Percentiles rank a stretch among this genome's conserved stretches.
These are phyloP conservation scores for Liolophura sinensis DNA, from an alignment of 1,140 invertebrate genomes.

Conservation along the genomic window DNA sequence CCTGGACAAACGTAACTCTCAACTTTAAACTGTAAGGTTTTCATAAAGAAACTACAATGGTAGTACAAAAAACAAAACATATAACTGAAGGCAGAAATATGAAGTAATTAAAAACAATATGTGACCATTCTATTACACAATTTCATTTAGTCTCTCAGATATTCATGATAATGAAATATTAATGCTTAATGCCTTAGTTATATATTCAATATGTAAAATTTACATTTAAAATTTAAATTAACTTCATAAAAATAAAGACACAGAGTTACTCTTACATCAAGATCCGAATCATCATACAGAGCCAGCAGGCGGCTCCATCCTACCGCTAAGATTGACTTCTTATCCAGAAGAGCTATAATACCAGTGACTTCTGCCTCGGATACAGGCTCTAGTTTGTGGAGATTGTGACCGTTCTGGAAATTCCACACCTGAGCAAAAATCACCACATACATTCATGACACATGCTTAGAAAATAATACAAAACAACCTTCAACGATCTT, in stretches of 20 bases:
- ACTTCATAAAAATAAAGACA: no score
- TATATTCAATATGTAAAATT: no score
- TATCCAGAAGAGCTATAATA: slow-evolving; percentile 46
- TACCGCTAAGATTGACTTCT: slow-evolving; percentile 52
- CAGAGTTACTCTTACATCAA: slow-evolving; percentile 44
- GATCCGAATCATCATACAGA: slow-evolving; percentile 52
- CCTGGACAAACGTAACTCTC: background rate
- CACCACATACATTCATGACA: background rate
- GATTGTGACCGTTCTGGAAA: slow-evolving; percentile 58
- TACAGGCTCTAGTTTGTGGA: slow-evolving; percentile 53
- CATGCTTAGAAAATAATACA: no score
- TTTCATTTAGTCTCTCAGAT: background rate
- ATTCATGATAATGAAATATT: background rate
- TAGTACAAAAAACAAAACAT: background rate
- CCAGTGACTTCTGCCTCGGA: slow-evolving; percentile 56
- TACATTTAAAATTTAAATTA: no score
- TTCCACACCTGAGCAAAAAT: slow-evolving; percentile 53
- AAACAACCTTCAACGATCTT: background rate
- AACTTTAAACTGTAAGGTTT: background rate
- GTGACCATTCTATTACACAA: background rate
- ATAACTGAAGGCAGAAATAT: background rate
- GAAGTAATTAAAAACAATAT: no score
- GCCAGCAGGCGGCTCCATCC: slow-evolving; percentile 54
- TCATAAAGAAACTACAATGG: no score
- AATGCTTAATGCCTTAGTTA: no score